phyloP scores from a whole-genome alignment of 2,888 invertebrate genomes.

The Nysson spinosus region DNA sequence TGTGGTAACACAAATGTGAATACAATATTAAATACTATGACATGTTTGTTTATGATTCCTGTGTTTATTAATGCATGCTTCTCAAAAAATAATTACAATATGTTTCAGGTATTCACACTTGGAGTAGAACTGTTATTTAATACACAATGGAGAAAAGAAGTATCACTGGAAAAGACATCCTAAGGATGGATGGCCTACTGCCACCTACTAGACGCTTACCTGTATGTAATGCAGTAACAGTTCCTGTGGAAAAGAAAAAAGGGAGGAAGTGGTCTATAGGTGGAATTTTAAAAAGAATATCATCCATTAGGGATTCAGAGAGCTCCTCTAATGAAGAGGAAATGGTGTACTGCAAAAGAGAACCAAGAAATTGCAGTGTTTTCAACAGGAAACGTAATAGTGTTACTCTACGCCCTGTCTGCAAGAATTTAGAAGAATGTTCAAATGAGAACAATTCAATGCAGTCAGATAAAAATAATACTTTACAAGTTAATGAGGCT shows the following conservation, averaged over 20 bases:
- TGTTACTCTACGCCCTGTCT: slow-evolving; percentile 37
- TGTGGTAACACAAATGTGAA: no score
- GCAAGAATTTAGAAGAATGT: slow-evolving; percentile 72
- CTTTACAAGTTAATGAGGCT: slow-evolving; percentile 53
- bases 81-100: not conserved
- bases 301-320: slow-evolving; percentile 82
- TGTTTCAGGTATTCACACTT: not conserved
- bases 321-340: slow-evolving; percentile 80
- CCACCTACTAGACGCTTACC: slow-evolving; percentile 58
- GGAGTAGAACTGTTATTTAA: slow-evolving; percentile 12
- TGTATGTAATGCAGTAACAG: slow-evolving; percentile 44
- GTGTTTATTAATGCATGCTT: no score
- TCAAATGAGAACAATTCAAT: slow-evolving; percentile 19
- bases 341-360: slow-evolving; percentile 66
- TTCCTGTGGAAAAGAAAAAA: slow-evolving; percentile 79
- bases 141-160: slow-evolving; percentile 65
- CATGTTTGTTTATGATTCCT: no score
- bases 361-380: slow-evolving; percentile 22
- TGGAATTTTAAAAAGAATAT: slow-evolving; percentile 87
- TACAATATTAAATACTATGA: no score
- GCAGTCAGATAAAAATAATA: slow-evolving; percentile 37
- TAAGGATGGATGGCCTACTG: slow-evolving; percentile 60
- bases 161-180: slow-evolving; percentile 54
- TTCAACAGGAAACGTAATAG: slow-evolving; percentile 21
- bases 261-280: slow-evolving; percentile 89